Evolutionary conservation across 2,797 vertebrate species (phyloP), one percentile per base, ranked within the genome.

Genomic region (Girardinus metallicus): DNA sequence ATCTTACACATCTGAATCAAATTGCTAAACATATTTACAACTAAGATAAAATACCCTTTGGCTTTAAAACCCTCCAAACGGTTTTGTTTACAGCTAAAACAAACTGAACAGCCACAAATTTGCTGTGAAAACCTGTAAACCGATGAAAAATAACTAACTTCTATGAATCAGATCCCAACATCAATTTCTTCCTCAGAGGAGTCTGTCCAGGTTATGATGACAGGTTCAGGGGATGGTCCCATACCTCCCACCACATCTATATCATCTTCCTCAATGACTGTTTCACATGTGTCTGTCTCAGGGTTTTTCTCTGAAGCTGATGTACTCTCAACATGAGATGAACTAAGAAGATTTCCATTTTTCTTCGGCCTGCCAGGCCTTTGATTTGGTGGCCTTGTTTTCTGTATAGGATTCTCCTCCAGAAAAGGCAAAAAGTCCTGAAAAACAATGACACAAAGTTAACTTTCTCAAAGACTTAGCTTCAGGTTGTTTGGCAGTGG

Each of bases 221-320:
- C 80, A 0, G 83, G 82, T 26, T 83, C 75, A 0, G 89, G 87
- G 23, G 1, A 0, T 0, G 89, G 89, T 74, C 84, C 77, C 53
- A 44, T 84, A 1, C 68, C 75, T 77, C 88, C 90, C 0, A 83
- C 72, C 76, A 94, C 92, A 7, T 94, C 93, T 0, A 94, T 39
- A 36, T 90, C 88, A 23, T 84, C 86, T 0, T 90, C 87, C 12
- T 44, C 68, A 6, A 68, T 66, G 10, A 89, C 76, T n/a, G 26
- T 71, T 2, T 79, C 86, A 18, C 41, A 8, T 71, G 77, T 76
- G 70, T 76, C 79, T 2, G 47, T 47, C 7, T 74, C 74, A 11
- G 74, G 47, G 26, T 46, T 60, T 26, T 6, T 34, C 43, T 80
- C 70, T 2, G 68, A 1, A 2, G 76, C 16, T 7, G n/a, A 0